Evolutionary conservation across 2,888 invertebrate species (phyloP), one percentile per base, ranked within the genome.

Genomic region (Cotesia congregata): DNA sequence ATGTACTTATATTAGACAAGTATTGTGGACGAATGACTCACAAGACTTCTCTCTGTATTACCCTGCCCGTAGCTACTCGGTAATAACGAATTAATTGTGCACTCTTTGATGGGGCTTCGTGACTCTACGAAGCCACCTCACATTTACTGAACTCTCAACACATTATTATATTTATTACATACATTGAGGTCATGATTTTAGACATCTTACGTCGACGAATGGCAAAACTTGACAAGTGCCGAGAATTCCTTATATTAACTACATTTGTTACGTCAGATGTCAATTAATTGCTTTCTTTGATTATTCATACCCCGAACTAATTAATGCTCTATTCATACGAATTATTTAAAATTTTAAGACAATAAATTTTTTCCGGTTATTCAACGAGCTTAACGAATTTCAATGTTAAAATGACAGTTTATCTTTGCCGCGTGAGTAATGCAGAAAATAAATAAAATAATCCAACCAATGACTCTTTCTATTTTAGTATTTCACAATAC

Each of bases 51-150:
- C 7, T 50, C 79, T 76, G 74, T 72, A 79, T 83, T 81, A 83
- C 81, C 84, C 83, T 83, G 12, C 30, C 3, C 30, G 3, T 30
- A 30, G 30, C 81, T 82, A 81, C 81, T 80, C 83, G 80, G 82
- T 85, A 84, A 85, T 83, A 81, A 82, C 82, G 82, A 83, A 85
- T 85, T 84, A 85, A 85, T 85, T 84, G 85, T 80, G 68, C 72
- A 15, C 68, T 73, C 12, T 50, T 12, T 50, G 50, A 50, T 50
- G 61, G 75, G 70, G 60, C 70, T 74, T 78, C 79, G 78, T 73
- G 60, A 70, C 70, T 70, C 72, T 74, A 64, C 12, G 69, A 64
- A 71, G 64, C 75, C 70, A 67, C 61, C 75, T 73, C 38, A 50
- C 71, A 73, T 77, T 80, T 62, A 74, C 74, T 62, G 59, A 67